Conservation (phyloP, 1,140 invertebrate species). For the Solenopsis invicta region DNA sequence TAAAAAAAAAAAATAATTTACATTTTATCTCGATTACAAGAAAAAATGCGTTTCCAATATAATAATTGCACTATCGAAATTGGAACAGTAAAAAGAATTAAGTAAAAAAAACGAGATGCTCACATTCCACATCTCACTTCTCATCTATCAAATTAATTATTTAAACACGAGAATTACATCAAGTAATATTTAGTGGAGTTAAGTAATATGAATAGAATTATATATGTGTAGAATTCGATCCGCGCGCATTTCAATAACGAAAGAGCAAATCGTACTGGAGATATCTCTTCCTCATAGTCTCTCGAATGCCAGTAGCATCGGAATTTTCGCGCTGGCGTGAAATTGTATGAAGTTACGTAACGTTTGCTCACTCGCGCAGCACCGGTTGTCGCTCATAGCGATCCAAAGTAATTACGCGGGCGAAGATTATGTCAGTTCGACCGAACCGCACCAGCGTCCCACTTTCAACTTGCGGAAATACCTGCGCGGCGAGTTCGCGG, state of each 20-base stretch:
- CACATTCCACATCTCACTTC: not conserved
- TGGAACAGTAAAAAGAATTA: not conserved
- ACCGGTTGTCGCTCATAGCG: slow-evolving; percentile 30
- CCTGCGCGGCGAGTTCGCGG: slow-evolving; percentile 23
- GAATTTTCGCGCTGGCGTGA: slow-evolving; percentile 18
- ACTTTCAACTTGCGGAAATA: slow-evolving; percentile 25
- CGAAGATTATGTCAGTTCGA: slow-evolving; percentile 41
- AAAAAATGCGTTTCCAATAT: not conserved
- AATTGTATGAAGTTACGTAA: slow-evolving; percentile 41
- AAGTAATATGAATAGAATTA: too few species aligned
- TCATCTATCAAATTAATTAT: not conserved
- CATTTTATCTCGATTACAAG: not conserved
- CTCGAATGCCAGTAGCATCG: not conserved
- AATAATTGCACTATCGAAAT: not conserved
- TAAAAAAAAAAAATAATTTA: not conserved
- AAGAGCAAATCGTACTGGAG: not conserved
- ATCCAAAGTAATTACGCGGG: slow-evolving; percentile 50
- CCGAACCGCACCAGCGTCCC: not conserved
- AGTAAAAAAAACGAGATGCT: not conserved
- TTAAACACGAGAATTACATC: not conserved
- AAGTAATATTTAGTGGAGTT: not conserved
- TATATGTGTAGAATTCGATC: not conserved
- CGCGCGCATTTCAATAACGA: not conserved
- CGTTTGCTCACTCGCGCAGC: not conserved
- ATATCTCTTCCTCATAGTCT: not conserved